phyloP scores from a whole-genome alignment of 2,113 vertebrate genomes.

The Larimichthys crocea region DNA sequence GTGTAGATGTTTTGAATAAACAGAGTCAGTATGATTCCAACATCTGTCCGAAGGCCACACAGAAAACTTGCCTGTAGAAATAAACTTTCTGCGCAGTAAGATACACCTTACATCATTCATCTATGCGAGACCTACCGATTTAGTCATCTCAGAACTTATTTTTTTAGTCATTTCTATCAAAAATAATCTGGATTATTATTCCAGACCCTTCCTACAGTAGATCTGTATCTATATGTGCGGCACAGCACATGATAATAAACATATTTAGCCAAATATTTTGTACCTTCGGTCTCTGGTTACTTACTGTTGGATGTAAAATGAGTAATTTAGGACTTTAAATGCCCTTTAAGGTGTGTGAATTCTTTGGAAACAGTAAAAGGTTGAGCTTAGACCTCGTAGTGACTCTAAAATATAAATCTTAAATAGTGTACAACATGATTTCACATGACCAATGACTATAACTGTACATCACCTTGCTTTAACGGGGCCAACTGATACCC shows the following conservation, averaged over 20 bases:
- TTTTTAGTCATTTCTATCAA: not conserved
- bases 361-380: too few species aligned
- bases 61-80: not conserved
- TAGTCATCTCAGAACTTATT: not conserved
- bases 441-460: too few species aligned
- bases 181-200: not conserved
- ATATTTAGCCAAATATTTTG: not conserved
- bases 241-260: not conserved
- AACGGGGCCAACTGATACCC: not conserved
- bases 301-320: not conserved
- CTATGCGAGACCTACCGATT: not conserved
- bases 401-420: too few species aligned
- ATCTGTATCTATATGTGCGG: not conserved
- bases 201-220: not conserved
- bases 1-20: conserved; percentile 5
- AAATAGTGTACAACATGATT: too few species aligned
- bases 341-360: too few species aligned
- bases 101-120: not conserved
- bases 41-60: not conserved
- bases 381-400: too few species aligned
- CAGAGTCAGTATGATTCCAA: not conserved
- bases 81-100: not conserved
- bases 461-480: too few species aligned
- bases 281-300: not conserved
- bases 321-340: too few species aligned